phyloP scores from a whole-genome alignment of 2,113 vertebrate species.

The Tragelaphus imberbis region DNA sequence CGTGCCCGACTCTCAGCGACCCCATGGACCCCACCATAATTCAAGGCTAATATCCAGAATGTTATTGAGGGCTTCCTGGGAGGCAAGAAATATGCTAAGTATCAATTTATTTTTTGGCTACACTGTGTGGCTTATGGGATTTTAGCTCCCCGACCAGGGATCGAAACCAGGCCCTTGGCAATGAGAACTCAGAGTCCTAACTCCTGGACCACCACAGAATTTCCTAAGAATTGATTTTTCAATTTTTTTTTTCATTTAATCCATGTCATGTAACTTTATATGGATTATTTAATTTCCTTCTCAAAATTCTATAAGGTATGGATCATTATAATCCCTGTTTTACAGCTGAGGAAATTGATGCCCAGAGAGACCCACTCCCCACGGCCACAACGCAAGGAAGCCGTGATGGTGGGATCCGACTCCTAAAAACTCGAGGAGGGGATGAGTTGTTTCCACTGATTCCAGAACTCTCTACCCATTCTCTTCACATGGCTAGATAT shows the following conservation, averaged over 20 bases:
- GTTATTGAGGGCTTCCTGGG: not conserved
- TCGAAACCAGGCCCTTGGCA: not conserved
- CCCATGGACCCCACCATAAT: not conserved
- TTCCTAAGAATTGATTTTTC: not conserved
- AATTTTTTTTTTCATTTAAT: not conserved
- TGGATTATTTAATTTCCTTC: not conserved
- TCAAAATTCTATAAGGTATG: not conserved
- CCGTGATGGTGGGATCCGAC: rapidly evolving
- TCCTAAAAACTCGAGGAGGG: not conserved
- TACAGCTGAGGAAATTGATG: not conserved
- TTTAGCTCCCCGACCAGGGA: not conserved
- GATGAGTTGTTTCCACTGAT: not conserved
- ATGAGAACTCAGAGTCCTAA: not conserved
- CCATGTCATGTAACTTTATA: no score
- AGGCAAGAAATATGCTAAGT: not conserved
- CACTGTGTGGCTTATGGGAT: not conserved
- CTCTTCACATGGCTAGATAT: not conserved
- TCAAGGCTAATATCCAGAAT: not conserved
- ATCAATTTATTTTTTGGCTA: not conserved
- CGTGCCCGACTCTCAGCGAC: no score
- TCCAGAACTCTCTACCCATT: not conserved
- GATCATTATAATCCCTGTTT: not conserved
- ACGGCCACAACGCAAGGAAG: not conserved
- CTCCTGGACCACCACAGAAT: not conserved
- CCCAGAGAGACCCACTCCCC: not conserved